Evolutionary conservation across 2,888 invertebrate species (phyloP).

Genomic region (Spisula solida): DNA sequence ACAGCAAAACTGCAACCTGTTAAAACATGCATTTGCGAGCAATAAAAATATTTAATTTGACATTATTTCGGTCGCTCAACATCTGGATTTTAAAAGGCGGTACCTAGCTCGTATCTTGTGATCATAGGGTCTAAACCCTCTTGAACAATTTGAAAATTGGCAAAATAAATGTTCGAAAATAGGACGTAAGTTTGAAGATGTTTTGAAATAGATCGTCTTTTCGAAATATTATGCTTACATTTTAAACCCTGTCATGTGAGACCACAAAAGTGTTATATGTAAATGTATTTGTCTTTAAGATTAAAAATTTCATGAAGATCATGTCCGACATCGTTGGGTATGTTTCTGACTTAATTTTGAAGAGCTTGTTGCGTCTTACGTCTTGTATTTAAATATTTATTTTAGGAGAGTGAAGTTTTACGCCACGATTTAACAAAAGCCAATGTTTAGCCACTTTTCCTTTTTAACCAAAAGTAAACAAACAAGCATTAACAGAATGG

Average conservation of each 20-base stretch:
- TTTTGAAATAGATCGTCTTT: conserved; percentile 14
- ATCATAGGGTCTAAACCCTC: background rate
- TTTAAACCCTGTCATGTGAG: conserved; percentile 43
- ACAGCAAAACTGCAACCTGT: background rate
- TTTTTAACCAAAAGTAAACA: conserved; percentile 64
- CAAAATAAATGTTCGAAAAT: conserved; percentile 7
- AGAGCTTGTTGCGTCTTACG: conserved; percentile 49
- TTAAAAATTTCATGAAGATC: conserved; percentile 58
- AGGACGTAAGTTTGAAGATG: background rate
- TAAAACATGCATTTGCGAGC: conserved; percentile 1
- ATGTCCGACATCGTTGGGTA: conserved; percentile 41
- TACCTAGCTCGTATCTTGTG: background rate
- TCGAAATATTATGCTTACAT: conserved; percentile 44
- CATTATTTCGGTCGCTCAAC: background rate
- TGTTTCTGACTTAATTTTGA: conserved; percentile 38
- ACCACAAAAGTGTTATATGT: conserved; percentile 46
- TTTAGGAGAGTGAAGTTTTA: conserved; percentile 53
- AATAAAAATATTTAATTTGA: background rate
- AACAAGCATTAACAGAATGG: conserved; percentile 56
- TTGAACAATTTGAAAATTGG: background rate
- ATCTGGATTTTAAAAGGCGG: conserved; percentile 8
- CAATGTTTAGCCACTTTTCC: conserved; percentile 65
- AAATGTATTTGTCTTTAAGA: conserved; percentile 56
- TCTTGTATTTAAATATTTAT: conserved; percentile 68
- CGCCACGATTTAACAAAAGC: conserved; percentile 53